Evolutionary conservation across 2,888 invertebrate species (phyloP), one percentile per base, ranked within the genome.

Genomic region (Epinotia brunnichana): DNA sequence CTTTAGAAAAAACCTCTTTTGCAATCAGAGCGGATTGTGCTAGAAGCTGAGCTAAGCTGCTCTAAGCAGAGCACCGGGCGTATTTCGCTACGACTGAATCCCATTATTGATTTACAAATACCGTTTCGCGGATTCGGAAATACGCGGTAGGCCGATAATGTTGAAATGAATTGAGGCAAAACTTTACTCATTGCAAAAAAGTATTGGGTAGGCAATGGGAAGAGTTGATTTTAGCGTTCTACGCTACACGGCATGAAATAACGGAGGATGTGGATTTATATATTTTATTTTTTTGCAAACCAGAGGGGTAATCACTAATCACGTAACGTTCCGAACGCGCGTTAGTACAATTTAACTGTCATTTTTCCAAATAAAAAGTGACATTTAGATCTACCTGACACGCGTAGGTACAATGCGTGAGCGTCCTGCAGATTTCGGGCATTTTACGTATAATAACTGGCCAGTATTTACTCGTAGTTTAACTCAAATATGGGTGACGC

Each of bases 11-110:
- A 88, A 80, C 87, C 87, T 87, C 89, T 48, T 90, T 87, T 87
- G 89, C 91, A 91, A 91, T 91, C 91, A 90, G 86, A 81, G 79
- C 76, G 87, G 88, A 90, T 91, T 90, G 90, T 89, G 83, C 82
- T 78, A 80, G 82, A 86, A 85, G 86, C 85, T 85, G 83, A 86
- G 85, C 87, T 87, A 81, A 90, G 85, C 86, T 79, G 78, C 76
- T 81, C 81, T 85, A 85, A 87, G 86, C 74, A 77, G 79, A 79
- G 83, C 83, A 83, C 74, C 76, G 81, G 35, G 81, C 83, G 84
- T 82, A 85, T 85, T 85, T 82, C 77, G 51, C 77, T 78, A 75
- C 77, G 76, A 75, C 78, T 76, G 79, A 85, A 85, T 85, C 82
- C 81, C 83, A 83, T 86, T 84, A 85, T 81, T 76, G 82, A 80